Evolutionary conservation across 2,797 vertebrate genomes (phyloP).

Genomic region (Glyptemys insculpta): DNA sequence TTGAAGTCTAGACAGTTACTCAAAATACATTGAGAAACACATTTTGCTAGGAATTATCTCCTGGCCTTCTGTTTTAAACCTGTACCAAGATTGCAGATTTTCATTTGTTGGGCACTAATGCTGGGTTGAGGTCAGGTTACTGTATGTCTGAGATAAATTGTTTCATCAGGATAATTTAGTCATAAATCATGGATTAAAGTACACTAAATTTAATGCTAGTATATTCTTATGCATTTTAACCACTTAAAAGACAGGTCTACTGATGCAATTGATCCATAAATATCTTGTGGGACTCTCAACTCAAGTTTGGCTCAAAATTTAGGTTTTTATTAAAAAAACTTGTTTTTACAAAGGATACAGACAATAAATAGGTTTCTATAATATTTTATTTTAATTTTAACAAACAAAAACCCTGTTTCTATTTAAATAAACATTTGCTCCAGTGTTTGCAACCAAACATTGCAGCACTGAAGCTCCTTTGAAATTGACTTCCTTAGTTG

Average conservation of each 20-base stretch:
- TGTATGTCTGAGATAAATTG: background rate
- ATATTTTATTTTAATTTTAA: background rate
- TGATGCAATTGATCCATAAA: background rate
- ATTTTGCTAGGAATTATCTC: background rate
- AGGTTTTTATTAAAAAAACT: background rate
- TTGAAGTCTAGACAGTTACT: background rate
- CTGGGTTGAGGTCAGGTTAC: background rate
- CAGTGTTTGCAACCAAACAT: background rate
- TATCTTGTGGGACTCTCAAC: background rate
- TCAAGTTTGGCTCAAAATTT: background rate
- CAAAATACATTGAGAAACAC: background rate
- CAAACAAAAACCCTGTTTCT: background rate
- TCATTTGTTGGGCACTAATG: background rate
- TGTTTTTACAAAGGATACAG: background rate
- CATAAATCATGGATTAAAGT: background rate
- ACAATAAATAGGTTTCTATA: background rate
- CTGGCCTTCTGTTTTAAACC: background rate
- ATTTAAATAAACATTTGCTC: background rate
- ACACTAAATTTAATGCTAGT: background rate
- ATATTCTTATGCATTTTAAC: background rate
- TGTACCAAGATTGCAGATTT: background rate
- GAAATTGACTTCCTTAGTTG: background rate
- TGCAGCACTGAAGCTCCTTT: background rate
- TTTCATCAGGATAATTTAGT: background rate
- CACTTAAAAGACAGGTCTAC: slow-evolving; percentile 6